These are phyloP conservation scores for Halcyon badia DNA, from an alignment of 2,797 vertebrate genomes.

Conservation along the genomic window DNA sequence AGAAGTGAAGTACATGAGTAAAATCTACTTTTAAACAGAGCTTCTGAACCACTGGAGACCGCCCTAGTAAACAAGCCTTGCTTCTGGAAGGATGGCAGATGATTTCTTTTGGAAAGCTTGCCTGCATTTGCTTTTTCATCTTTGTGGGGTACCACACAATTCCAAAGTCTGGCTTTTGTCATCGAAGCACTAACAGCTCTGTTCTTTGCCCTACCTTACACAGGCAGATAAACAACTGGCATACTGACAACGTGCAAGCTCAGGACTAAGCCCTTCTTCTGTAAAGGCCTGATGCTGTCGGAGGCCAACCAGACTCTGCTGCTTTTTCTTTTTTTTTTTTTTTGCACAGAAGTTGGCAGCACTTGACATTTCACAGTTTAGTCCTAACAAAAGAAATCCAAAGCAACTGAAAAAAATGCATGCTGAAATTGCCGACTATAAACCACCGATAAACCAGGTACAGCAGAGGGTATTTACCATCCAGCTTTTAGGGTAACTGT, in stretches of 20 bases:
- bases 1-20: neutral
- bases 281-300: neutral
- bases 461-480: neutral
- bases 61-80: neutral
- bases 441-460: constrained; percentile 18
- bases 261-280: neutral
- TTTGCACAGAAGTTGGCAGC: neutral
- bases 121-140: neutral
- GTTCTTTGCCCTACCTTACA: neutral
- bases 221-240: constrained; percentile 11
- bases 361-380: neutral
- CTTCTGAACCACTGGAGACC: neutral
- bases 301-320: neutral
- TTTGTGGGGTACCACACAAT: neutral
- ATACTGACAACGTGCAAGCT: neutral
- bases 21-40: constrained; percentile 10
- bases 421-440: neutral
- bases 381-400: neutral
- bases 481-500: neutral
- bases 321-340: neutral
- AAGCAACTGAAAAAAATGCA: neutral
- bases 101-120: neutral
- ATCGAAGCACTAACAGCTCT: neutral
- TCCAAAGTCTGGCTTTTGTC: neutral
- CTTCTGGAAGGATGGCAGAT: neutral